Percentiles rank a stretch among this genome's conserved stretches.
These are phyloP conservation scores for Catharus fuscescens DNA, from an alignment of 2,113 vertebrate genomes.

Conservation along the genomic window DNA sequence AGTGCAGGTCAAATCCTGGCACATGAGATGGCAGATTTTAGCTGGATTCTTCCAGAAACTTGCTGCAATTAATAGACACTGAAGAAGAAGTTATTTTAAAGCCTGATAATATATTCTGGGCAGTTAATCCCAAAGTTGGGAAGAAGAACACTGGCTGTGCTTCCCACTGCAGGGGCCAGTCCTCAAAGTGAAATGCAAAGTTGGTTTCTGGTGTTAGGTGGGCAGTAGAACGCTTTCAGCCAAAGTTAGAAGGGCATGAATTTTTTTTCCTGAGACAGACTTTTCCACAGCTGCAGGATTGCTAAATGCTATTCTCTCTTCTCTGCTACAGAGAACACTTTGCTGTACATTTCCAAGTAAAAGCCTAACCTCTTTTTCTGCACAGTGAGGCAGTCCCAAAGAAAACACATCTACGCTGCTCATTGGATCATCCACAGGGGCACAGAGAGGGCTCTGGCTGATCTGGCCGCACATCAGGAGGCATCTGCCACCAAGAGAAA, in stretches of 20 bases:
- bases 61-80: not conserved
- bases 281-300: slow-evolving; percentile 6
- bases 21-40: not conserved
- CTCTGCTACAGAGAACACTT: not conserved
- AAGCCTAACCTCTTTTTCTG: slow-evolving; percentile 16
- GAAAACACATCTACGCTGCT: slow-evolving; percentile 83
- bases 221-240: slow-evolving; percentile 50
- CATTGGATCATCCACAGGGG: slow-evolving; percentile 77
- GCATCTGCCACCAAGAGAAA: not conserved
- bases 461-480: not conserved
- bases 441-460: slow-evolving; percentile 18
- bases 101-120: not conserved
- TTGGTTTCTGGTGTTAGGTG: slow-evolving; percentile 58
- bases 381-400: slow-evolving; percentile 85
- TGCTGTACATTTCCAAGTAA: not conserved
- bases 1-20: not conserved
- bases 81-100: not conserved
- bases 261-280: not conserved
- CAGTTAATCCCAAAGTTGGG: not conserved
- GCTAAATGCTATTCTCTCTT: not conserved
- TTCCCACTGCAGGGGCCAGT: not conserved
- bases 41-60: not conserved
- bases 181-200: slow-evolving; percentile 29
- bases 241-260: not conserved
- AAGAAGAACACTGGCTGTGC: not conserved